Evolutionary conservation across 1,140 invertebrate species (phyloP).

Genomic region (Heliconius congener): DNA sequence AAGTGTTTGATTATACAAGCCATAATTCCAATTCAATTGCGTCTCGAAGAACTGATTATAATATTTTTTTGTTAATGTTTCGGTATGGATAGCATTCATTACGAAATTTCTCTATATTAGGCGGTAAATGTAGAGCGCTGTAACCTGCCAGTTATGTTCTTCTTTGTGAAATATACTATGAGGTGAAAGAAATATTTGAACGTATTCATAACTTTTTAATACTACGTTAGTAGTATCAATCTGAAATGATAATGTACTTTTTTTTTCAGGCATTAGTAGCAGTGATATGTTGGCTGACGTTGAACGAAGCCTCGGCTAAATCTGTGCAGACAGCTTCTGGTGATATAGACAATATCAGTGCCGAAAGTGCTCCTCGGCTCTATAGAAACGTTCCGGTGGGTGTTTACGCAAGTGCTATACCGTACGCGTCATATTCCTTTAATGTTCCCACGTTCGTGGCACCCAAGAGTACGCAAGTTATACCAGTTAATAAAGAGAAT

Average conservation of each 20-base stretch:
- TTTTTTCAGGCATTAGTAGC: slow-evolving; percentile 58
- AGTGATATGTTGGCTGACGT: slow-evolving; percentile 53
- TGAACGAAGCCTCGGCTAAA: slow-evolving; percentile 43
- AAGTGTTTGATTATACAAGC: neutral
- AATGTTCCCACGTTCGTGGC: slow-evolving; percentile 52
- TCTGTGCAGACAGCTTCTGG: slow-evolving; percentile 42
- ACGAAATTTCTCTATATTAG: no score
- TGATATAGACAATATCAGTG: slow-evolving; percentile 58
- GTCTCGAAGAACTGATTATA: no score
- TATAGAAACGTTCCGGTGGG: slow-evolving; percentile 62
- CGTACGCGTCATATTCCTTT: slow-evolving; percentile 65
- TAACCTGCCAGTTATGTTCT: no score
- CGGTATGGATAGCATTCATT: no score
- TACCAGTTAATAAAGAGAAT: slow-evolving; percentile 55
- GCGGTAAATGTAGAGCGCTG: no score
- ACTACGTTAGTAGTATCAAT: neutral
- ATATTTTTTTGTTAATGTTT: no score
- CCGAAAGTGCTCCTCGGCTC: slow-evolving; percentile 57
- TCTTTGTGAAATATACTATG: no score
- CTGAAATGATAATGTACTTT: slow-evolving; percentile 13
- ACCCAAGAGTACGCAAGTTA: slow-evolving; percentile 47
- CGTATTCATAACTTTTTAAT: no score
- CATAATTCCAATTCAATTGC: no score
- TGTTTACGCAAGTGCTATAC: slow-evolving; percentile 65
- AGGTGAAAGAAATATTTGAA: no score